These are phyloP conservation scores for Drosophila truncata DNA, from an alignment of 1,140 invertebrate species.

Conservation along the genomic window DNA sequence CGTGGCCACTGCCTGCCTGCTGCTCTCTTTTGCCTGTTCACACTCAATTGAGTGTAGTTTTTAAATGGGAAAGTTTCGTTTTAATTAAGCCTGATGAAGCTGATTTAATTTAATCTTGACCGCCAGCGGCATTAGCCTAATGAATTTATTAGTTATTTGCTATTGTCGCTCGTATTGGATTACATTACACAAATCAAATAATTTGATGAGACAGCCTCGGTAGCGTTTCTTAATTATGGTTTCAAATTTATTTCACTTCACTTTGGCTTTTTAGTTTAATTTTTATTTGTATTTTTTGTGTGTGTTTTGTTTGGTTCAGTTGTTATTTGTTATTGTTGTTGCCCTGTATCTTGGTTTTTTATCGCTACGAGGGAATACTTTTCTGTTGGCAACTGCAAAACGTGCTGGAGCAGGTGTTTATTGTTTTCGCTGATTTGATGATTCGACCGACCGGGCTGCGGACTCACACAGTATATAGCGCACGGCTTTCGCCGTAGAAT, in stretches of 20 bases:
- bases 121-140: conserved; percentile 66
- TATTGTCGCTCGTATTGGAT: conserved; percentile 4
- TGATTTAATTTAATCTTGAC: conserved; percentile 82
- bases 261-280: conserved; percentile 4
- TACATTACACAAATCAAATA: conserved; percentile 44
- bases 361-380: conserved; percentile 2
- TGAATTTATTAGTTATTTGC: conserved; percentile 71
- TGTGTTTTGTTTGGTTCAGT: not conserved
- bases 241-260: conserved; percentile 25
- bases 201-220: not conserved
- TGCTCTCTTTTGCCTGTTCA: conserved; percentile 51
- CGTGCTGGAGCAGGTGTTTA: conserved; percentile 65
- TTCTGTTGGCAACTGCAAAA: conserved; percentile 45
- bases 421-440: conserved; percentile 49
- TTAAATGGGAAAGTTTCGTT: conserved; percentile 77
- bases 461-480: conserved; percentile 34
- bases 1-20: too few species aligned
- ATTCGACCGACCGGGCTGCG: conserved; percentile 10
- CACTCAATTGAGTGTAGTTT: conserved; percentile 77
- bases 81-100: conserved; percentile 81
- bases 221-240: conserved; percentile 14
- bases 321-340: not conserved
- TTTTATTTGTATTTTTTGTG: not conserved
- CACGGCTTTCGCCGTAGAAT: conserved; percentile 23
- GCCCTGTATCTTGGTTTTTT: conserved; percentile 6